Percentiles rank a stretch among this genome's conserved stretches.
Conservation (phyloP, 1,140 invertebrate genomes). For the Tenebrio molitor region DNA sequence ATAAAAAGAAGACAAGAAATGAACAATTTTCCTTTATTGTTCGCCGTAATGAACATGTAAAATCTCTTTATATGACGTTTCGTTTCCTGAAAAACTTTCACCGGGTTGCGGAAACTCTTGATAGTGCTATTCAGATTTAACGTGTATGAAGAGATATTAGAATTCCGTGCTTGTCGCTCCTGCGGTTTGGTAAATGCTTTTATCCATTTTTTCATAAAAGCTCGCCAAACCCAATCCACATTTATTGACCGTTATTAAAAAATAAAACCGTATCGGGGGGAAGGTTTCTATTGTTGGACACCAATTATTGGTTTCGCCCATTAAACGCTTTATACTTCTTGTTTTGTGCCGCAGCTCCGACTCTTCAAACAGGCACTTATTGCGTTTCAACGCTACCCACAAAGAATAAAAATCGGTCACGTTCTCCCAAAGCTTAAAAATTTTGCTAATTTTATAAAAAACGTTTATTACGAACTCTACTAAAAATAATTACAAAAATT, state of each 20-base stretch:
- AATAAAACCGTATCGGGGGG: not conserved
- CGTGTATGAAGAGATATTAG: conserved; percentile 7
- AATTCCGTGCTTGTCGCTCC: conserved; percentile 5
- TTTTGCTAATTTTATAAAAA: not conserved
- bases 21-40: not conserved
- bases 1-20: conserved; percentile 1
- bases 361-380: not conserved
- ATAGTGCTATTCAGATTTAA: not conserved
- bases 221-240: not conserved
- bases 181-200: conserved; percentile 5
- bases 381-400: too few species aligned
- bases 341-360: not conserved
- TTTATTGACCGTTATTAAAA: conserved; percentile 13
- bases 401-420: not conserved
- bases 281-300: not conserved
- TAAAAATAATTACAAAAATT: conserved; percentile 21
- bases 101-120: not conserved
- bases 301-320: not conserved
- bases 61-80: not conserved
- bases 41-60: not conserved
- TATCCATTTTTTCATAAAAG: conserved; percentile 10
- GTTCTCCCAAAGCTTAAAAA: too few species aligned
- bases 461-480: conserved; percentile 3
- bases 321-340: not conserved
- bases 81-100: not conserved